Evolutionary conservation across 2,113 vertebrate genomes (phyloP).

Genomic region (Eurystomus gularis): DNA sequence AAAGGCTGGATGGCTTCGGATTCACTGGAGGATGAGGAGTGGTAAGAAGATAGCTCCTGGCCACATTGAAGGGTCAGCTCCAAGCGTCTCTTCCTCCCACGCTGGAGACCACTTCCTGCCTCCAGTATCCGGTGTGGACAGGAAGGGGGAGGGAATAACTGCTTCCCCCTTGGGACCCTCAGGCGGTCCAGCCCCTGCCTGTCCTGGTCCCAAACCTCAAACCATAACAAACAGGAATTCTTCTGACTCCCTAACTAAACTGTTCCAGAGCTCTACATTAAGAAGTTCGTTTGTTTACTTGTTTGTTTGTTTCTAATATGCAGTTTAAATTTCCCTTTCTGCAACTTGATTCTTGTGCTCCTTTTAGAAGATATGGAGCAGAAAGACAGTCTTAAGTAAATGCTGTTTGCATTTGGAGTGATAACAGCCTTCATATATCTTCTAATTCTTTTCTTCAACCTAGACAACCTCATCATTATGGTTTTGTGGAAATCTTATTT

Average conservation of each 20-base stretch:
- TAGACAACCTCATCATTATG: not conserved
- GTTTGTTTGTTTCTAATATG: not conserved
- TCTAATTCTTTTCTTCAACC: not conserved
- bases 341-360: not conserved
- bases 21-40: too few relatives aligned
- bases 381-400: not conserved
- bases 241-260: not conserved
- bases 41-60: too few relatives aligned
- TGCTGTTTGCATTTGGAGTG: not conserved
- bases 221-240: too few relatives aligned
- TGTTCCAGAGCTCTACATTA: not conserved
- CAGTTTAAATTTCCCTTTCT: not conserved
- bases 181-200: too few relatives aligned
- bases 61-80: too few relatives aligned
- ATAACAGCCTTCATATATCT: not conserved
- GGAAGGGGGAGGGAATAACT: too few relatives aligned
- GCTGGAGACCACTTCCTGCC: too few relatives aligned
- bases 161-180: too few relatives aligned
- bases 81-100: too few relatives aligned
- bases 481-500: not conserved
- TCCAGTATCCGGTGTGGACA: too few relatives aligned
- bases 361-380: not conserved
- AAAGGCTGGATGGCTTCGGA: too few relatives aligned
- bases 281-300: rapidly evolving
- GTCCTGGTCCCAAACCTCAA: too few relatives aligned